Evolutionary conservation across 2,888 invertebrate genomes (phyloP), one percentile per base, ranked within the genome.

Genomic region (Artemia sinica): DNA sequence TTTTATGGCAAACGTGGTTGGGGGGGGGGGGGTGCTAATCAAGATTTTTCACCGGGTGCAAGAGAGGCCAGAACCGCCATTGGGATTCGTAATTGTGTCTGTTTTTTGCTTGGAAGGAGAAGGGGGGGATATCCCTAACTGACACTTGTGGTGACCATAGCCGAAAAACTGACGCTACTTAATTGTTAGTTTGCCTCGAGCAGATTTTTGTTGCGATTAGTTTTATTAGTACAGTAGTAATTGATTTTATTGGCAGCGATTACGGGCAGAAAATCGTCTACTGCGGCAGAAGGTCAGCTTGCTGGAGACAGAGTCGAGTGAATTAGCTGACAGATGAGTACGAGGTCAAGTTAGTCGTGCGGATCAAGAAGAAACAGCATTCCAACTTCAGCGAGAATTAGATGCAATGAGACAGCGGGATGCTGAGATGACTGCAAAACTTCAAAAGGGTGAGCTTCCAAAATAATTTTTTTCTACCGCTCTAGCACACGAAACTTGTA

Each of bases 281-380:
- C 81, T 98, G n/a, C 85, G 93, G 72, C 95, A 97, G 76, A 83
- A 95, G 70, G 94, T 95, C 73, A 96, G 96, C 76, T 85, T 95
- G 72, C 80, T 98, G 69, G 98, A 98, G 79, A 92, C 89, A 69
- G 92, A 92, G 77, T 94, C 93, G 69, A 90, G 91, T 8, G 90
- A 92, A 69, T 79, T 98, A 71, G 98, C 98, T 0, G 94, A 94
- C 78, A 83, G 92, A 70, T 81, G 96, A 72, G 92, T 94, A 12
- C 83, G 89, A 41, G 93, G 92, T 4, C 97, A 97, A 79, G 92
- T 95, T 65, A 92, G 91, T 71, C 82, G 92, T 8, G 96, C 95
- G 0, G 93, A 94, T 77, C 94, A 95, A 71, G 94, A 93, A 73
- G 96, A 96, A 80, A 92, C 89, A 9, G 85, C 87, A 0, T 86